phyloP scores from a whole-genome alignment of 1,140 invertebrate genomes.

The Parasteatoda tepidariorum region DNA sequence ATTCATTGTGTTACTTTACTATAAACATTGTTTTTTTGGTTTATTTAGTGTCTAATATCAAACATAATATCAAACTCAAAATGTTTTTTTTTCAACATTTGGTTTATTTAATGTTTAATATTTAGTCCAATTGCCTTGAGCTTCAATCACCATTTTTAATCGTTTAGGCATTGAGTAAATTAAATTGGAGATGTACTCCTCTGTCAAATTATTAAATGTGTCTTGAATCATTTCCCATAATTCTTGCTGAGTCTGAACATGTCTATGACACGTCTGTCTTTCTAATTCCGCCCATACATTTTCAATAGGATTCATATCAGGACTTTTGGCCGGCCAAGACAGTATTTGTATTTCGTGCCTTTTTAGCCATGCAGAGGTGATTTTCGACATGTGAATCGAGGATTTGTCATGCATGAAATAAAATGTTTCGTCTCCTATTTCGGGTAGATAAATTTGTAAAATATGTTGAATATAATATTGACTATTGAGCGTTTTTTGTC shows the following conservation, averaged over 20 bases:
- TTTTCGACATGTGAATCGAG: not conserved
- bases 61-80: too few species aligned
- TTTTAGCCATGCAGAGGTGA: not conserved
- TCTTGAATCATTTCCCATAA: constrained; percentile 1
- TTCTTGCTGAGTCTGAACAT: not conserved
- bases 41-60: too few species aligned
- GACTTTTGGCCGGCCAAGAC: constrained; percentile 20
- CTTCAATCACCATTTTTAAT: constrained; percentile 10
- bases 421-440: not conserved
- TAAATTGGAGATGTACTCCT: not conserved
- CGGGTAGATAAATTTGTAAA: not conserved
- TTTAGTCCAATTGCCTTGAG: not conserved
- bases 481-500: not conserved
- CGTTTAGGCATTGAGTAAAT: constrained; percentile 10
- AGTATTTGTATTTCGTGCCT: not conserved
- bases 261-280: not conserved
- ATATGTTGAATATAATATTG: not conserved
- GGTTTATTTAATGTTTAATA: too few species aligned
- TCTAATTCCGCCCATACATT: constrained; percentile 39
- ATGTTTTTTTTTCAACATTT: too few species aligned
- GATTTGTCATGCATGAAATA: constrained; percentile 18
- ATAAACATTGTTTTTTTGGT: too few species aligned
- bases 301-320: constrained; percentile 47
- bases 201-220: not conserved
- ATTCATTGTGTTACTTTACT: constrained; percentile 32